Base-by-base conservation (phyloP, 2,113 vertebrate genomes). In the Embiotoca jacksoni region DNA sequence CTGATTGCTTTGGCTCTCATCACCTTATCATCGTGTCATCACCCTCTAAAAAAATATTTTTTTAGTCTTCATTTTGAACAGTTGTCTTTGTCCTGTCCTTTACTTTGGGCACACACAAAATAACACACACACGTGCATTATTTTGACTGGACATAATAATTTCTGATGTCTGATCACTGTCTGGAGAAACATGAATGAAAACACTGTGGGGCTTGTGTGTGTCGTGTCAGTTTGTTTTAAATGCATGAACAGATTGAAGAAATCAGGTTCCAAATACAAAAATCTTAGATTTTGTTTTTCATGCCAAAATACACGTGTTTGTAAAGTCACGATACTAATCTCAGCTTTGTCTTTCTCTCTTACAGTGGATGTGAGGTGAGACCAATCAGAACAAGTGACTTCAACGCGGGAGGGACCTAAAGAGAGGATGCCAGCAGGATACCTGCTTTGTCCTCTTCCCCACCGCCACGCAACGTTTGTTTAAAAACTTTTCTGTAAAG, bases 351-450 rank as follows among this genome's bases (percentile, higher is more conserved):
- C 79, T 59, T 88, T 92, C 84, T 84, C 82, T 80, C 89, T 70
- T 41, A 77, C 93, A 92, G 94, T 96, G 95, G 98, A 99, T 90
- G 96, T 99, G 94, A 99, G 98, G 97, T 99, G 98, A 99, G 94
- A 95, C 94, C 91, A 90, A 93, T 91, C 95, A 91, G 75, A 81
- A 41, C 82, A 93, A 94, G 83, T 91, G 94, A 95, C 92, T 94
- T 93, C 92, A 92, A 87, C 92, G 91, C 93, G 93, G 95, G 96
- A 95, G 94, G 95, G 91, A 94, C 57, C 81, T 72, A 59, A 78
- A 68, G 32, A 11, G 80, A 82, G 7, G 31, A 80, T 61, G 44
- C 50, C 69, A 73, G 68, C 67, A 68, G 75, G 81, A 84, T 67
- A 63, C 82, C 75, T 68, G 76, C 85, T 72, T 30, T 63, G 67